Evolutionary conservation across 2,113 vertebrate species (phyloP), one percentile per base, ranked within the genome.

Genomic region (Chionodraco myersi): DNA sequence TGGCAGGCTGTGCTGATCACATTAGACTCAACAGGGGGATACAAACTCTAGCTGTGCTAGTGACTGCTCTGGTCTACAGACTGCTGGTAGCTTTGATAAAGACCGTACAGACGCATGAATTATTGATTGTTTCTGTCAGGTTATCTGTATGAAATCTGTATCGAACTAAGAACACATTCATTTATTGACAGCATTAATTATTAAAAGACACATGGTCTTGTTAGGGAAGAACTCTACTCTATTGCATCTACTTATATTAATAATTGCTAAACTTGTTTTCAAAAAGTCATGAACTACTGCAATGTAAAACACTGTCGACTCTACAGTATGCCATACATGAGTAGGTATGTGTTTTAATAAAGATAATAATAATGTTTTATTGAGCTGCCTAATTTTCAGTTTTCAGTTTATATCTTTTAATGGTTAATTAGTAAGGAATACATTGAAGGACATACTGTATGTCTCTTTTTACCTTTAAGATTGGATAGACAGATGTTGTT

Each of bases 1-100:
- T 83, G 75, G 79, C 82, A 80, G 78, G 83, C 80, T 89, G 69
- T 75, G 81, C 49, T 73, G 84, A 91, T 92, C 89, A 68, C 76
- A 86, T 90, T 88, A 85, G 75, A 69, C 62, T 71, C 82, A 80
- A 77, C 82, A 75, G 75, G 74, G 67, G 54, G 80, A 87, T 79
- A 82, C 84, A 83, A 81, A 74, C 72, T 82, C 62, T 65, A 45
- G 72, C 86, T 80, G 72, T 70, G 66, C n/a, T 41, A 58, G 63
- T 10, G 16, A 73, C 75, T 69, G 78, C 54, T 76, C 69, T 74
- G 65, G 66, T 84, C 52, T 58, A 34, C 49, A 54, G 51, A 78
- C 61, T 59, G 66, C 65, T 72, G 72, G 69, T 82, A 58, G 77
- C 72, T 72, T 85, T 77, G 18, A 67, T 65, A 30, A 2, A 64